Evolutionary conservation across 2,888 invertebrate genomes (phyloP), one percentile per base, ranked within the genome.

Genomic region (Leucophora obtusa): DNA sequence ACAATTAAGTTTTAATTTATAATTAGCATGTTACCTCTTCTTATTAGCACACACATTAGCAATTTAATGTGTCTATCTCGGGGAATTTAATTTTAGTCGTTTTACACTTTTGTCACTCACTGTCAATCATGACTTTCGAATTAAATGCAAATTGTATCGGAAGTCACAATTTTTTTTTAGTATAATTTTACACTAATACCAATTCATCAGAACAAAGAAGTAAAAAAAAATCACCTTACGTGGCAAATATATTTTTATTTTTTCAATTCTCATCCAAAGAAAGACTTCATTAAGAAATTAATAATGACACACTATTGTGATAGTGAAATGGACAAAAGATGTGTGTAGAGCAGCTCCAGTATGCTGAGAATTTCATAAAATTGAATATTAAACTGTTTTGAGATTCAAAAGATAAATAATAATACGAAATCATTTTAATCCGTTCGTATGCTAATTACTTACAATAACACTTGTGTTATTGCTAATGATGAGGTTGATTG

Each of bases 381-480:
- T 9, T 8, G n/a, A 35, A 21, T 35, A 24, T 18, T 28, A n/a
- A n/a, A 15, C 43, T 21, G 53, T 14, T 17, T 11, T 11, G 17
- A 17, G 28, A 38, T 53, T 51, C 68, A 70, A 50, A 8, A 60
- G 33, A 24, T 1, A 15, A 65, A 43, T 14, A 33, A 51, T 43
- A 63, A 72, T 70, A 78, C 47, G 56, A 83, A 83, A 71, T 83
- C 28, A 77, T 66, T 73, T 84, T 82, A 83, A 84, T 72, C 79
- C 82, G 60, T 59, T 83, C 79, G 75, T 72, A 84, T 83, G 84
- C 83, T 83, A 84, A 84, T 84, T 83, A 83, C 83, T 75, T 79
- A 65, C 66, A 63, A 78, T 24, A 76, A 54, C 75, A 70, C 70
- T 58, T 63, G 70, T 53, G 70, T 51, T 66, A 10, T n/a, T 35